Evolutionary conservation across 2,113 vertebrate genomes (phyloP).

Genomic region (Neopipo cinnamomea): DNA sequence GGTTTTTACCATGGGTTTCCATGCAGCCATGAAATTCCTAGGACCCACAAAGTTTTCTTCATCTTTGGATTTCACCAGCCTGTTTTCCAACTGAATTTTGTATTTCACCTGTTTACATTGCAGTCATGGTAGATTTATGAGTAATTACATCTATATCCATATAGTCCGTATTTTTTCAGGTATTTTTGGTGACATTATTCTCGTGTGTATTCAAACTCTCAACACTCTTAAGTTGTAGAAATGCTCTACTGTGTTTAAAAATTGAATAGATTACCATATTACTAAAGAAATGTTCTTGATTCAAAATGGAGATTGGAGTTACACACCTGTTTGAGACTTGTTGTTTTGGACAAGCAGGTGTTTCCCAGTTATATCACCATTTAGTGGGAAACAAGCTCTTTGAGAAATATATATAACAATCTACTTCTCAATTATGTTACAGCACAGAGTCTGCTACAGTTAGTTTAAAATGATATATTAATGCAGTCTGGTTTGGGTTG

Average conservation of each 20-base stretch:
- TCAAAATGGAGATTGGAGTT: not conserved
- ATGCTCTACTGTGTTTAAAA: not conserved
- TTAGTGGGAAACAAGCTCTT: not conserved
- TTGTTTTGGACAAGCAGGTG: not conserved
- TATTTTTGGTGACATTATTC: not conserved
- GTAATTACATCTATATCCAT: not conserved
- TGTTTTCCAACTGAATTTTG: not conserved
- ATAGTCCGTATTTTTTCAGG: not conserved
- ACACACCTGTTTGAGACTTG: not conserved
- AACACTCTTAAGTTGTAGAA: not conserved
- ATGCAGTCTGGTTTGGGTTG: not conserved
- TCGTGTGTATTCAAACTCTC: not conserved
- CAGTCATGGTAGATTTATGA: not conserved
- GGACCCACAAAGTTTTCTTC: not conserved
- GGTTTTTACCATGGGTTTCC: not conserved
- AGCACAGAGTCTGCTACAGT: not conserved
- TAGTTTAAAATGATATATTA: constrained; percentile 50
- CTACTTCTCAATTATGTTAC: not conserved
- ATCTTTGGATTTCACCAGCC: not conserved
- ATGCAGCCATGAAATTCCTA: not conserved
- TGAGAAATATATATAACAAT: not conserved
- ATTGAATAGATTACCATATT: not conserved
- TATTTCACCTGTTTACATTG: not conserved
- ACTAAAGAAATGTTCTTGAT: not conserved
- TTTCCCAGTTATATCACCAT: not conserved